A percentile compares a stretch with the other conserved stretches of the same genome.
These are phyloP conservation scores for Pomacea canaliculata DNA, from an alignment of 2,888 invertebrate genomes.

Conservation along the genomic window DNA sequence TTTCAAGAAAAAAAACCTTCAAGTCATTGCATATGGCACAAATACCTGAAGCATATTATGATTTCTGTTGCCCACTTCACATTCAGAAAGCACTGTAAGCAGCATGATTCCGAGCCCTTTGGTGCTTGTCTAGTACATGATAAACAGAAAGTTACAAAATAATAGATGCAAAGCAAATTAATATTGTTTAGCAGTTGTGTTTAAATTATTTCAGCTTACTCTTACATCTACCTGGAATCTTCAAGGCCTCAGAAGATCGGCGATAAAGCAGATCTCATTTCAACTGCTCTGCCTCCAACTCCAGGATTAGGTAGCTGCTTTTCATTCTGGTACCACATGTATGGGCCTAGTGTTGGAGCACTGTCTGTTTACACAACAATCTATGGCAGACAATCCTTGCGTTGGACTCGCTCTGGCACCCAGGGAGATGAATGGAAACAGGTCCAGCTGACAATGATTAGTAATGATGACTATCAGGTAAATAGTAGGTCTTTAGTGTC, in stretches of 20 bases:
- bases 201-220: constrained; percentile 33
- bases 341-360: constrained; percentile 55
- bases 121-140: too few relatives aligned
- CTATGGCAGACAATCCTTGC: constrained; percentile 32
- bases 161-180: too few relatives aligned
- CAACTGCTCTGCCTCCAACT: constrained; percentile 43
- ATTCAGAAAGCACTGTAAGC: too few relatives aligned
- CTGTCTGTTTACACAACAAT: constrained; percentile 47
- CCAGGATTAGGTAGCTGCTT: constrained; percentile 50
- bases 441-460: constrained; percentile 32
- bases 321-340: constrained; percentile 65
- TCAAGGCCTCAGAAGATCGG: constrained; percentile 75
- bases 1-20: constrained; percentile 41
- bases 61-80: too few relatives aligned
- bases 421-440: constrained; percentile 60
- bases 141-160: too few relatives aligned
- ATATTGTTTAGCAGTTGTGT: too few relatives aligned
- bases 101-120: too few relatives aligned
- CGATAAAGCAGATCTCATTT: constrained; percentile 74
- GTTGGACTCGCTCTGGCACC: constrained; percentile 49
- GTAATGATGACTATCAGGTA: constrained; percentile 32
- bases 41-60: too few relatives aligned
- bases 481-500: not conserved
- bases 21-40: too few relatives aligned
- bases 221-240: constrained; percentile 86